A percentile compares a stretch with the other conserved stretches of the same genome.
Conservation (phyloP, 37 sponge, comb jelly and placozoan genomes). For the Chondrilla cf. caribensis region DNA sequence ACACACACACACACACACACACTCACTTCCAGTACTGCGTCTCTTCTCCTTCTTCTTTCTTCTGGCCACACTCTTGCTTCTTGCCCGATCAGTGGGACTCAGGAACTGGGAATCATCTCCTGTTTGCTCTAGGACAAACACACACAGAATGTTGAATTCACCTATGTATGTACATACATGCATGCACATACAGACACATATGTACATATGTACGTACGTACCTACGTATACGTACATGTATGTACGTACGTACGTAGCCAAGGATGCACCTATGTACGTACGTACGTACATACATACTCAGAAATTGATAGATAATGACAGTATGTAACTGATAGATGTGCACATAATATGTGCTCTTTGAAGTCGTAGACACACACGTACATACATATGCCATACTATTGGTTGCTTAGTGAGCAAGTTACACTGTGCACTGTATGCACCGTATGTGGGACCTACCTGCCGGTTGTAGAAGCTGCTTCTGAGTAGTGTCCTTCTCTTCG, state of each 20-base stretch:
- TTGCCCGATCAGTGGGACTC: conserved; percentile 10
- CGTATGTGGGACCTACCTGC: background rate
- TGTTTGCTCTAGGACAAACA: background rate
- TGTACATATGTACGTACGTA: background rate
- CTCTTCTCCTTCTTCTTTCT: conserved; percentile 58
- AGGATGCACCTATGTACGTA: too few species aligned
- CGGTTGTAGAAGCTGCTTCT: background rate
- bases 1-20: background rate
- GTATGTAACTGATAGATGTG: too few species aligned
- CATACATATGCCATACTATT: too few species aligned
- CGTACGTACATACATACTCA: too few species aligned
- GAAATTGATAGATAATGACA: too few species aligned
- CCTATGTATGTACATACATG: too few species aligned
- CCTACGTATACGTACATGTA: background rate
- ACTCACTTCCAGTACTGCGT: conserved; percentile 55
- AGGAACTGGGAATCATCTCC: background rate
- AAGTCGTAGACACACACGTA: background rate
- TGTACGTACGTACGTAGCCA: too few species aligned
- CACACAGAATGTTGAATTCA: background rate
- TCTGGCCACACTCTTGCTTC: conserved; percentile 45
- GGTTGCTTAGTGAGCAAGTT: too few species aligned
- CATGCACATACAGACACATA: background rate
- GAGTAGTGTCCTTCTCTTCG: background rate
- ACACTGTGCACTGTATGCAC: too few species aligned
- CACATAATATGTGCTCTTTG: too few species aligned